phyloP scores from a whole-genome alignment of 1,140 invertebrate species.

The Drosophila paulistorum region DNA sequence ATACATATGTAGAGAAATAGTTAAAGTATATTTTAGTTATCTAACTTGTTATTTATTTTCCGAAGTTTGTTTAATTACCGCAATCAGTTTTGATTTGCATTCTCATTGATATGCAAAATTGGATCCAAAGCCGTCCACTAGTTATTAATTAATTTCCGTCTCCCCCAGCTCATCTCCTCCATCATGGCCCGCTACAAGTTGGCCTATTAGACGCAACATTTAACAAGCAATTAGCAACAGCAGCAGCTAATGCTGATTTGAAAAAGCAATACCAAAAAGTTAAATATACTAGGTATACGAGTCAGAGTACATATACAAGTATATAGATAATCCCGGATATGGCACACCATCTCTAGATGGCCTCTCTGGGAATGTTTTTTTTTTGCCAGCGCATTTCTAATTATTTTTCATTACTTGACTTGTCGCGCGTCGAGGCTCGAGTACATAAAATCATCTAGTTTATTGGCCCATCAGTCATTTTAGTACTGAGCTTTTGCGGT shows the following conservation, averaged over 20 bases:
- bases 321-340: constrained; percentile 26
- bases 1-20: background rate
- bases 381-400: constrained; percentile 67
- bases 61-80: constrained; percentile 21
- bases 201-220: constrained; percentile 42
- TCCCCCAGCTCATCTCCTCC: background rate
- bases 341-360: constrained; percentile 21
- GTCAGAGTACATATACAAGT: background rate
- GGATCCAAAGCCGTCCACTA: constrained; percentile 16
- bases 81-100: constrained; percentile 41
- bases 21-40: background rate
- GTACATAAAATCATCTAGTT: constrained; percentile 79
- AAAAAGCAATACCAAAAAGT: constrained; percentile 34
- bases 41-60: constrained; percentile 13
- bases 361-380: constrained; percentile 12
- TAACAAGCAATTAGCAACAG: constrained; percentile 66
- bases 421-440: constrained; percentile 61
- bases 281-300: background rate
- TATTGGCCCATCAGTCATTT: constrained; percentile 79
- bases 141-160: constrained; percentile 35
- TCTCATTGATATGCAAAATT: constrained; percentile 22
- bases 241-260: constrained; percentile 52
- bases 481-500: constrained; percentile 68
- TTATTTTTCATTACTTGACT: constrained; percentile 78
- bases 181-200: constrained; percentile 15